These are phyloP conservation scores for Microtus montanus DNA, from an alignment of 2,113 vertebrate genomes.

Conservation along the genomic window DNA sequence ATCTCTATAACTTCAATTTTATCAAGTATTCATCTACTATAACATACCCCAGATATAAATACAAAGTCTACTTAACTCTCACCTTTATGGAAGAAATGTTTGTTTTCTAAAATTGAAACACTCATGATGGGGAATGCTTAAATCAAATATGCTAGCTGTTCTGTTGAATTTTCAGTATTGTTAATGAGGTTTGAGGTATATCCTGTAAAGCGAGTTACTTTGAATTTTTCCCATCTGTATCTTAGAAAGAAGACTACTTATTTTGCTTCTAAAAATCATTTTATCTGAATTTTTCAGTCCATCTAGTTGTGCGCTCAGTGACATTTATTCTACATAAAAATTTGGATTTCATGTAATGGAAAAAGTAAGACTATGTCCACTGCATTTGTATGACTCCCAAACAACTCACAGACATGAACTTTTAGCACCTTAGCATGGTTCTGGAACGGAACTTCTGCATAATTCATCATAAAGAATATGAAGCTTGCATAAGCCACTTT, in stretches of 20 bases:
- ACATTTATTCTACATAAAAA: conserved; percentile 57
- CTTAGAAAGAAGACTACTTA: neutral
- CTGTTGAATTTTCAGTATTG: conserved; percentile 62
- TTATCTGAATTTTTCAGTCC: conserved; percentile 66
- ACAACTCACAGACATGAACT: conserved; percentile 68
- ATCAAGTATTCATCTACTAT: neutral
- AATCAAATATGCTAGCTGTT: conserved; percentile 55
- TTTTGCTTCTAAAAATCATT: conserved; percentile 38
- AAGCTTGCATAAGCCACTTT: conserved; percentile 74
- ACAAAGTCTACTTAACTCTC: conserved; percentile 42
- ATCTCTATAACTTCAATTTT: conserved; percentile 34
- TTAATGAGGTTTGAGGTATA: conserved; percentile 71
- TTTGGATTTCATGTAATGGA: conserved; percentile 26
- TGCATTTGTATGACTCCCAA: conserved; percentile 67
- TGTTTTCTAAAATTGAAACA: conserved; percentile 60
- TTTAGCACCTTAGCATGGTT: conserved; percentile 73
- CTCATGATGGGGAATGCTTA: conserved; percentile 61
- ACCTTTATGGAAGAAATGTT: conserved; percentile 49
- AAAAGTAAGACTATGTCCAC: conserved; percentile 65
- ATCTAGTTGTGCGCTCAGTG: conserved; percentile 56
- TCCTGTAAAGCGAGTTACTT: conserved; percentile 46
- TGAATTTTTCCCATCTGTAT: conserved; percentile 61
- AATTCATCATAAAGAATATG: conserved; percentile 84
- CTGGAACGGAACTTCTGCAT: conserved; percentile 77
- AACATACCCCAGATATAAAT: conserved; percentile 45